A percentile compares a stretch with the other conserved stretches of the same genome.
These are phyloP conservation scores for Corythornis madagascariensis DNA, from an alignment of 2,113 vertebrate species.

Conservation along the genomic window DNA sequence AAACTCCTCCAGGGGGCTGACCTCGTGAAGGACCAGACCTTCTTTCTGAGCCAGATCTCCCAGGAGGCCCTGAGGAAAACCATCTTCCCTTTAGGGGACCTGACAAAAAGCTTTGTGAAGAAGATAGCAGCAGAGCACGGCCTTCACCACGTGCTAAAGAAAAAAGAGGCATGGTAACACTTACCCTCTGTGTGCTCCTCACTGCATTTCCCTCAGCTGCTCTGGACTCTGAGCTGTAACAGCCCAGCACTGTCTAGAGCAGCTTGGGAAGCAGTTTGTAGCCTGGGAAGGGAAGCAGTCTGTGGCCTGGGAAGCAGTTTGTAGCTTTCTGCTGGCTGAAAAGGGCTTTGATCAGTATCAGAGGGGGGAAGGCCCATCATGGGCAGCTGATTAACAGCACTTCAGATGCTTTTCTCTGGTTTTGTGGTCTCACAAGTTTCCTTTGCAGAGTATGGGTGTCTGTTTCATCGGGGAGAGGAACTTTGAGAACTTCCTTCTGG, in stretches of 20 bases:
- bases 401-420: neutral
- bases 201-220: neutral
- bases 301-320: neutral
- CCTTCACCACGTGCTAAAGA: constrained; percentile 90
- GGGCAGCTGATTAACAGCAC: neutral
- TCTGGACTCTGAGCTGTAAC: neutral
- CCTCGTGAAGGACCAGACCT: constrained; percentile 93
- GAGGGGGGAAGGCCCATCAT: neutral
- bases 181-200: constrained; percentile 15
- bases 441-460: constrained; percentile 94
- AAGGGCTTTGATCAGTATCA: too few relatives aligned
- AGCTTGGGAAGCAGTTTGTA: neutral
- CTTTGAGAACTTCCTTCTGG: constrained; percentile 92
- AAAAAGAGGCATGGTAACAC: constrained; percentile 89
- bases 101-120: constrained; percentile 92
- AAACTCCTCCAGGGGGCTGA: constrained; percentile 89
- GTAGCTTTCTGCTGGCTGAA: neutral
- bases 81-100: constrained; percentile 92
- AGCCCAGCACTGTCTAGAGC: neutral
- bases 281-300: too few relatives aligned
- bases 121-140: constrained; percentile 91
- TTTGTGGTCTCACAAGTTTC: neutral
- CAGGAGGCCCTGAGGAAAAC: constrained; percentile 88
- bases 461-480: constrained; percentile 95
- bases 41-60: constrained; percentile 96